phyloP scores from a whole-genome alignment of 1,140 invertebrate species.

The Magallana gigas region DNA sequence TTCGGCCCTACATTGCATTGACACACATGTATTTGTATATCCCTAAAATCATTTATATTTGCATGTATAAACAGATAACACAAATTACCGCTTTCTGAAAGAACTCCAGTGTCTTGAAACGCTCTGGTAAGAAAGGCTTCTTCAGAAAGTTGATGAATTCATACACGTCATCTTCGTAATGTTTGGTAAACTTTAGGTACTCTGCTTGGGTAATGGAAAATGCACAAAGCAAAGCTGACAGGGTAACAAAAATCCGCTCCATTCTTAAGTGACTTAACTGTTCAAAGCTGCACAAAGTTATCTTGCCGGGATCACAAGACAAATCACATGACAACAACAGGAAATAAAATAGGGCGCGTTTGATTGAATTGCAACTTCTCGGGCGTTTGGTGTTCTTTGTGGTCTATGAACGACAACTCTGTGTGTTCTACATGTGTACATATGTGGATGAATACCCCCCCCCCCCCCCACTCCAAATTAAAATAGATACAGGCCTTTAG shows the following conservation, averaged over 20 bases:
- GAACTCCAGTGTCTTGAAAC: conserved; percentile 35
- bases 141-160: conserved; percentile 28
- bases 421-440: too few species aligned
- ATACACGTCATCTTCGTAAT: conserved; percentile 39
- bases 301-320: background rate
- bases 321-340: background rate
- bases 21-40: too few species aligned
- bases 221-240: conserved; percentile 9
- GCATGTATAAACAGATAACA: background rate
- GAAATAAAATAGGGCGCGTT: background rate
- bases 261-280: background rate
- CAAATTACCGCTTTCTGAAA: conserved; percentile 35
- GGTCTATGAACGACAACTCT: too few species aligned
- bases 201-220: background rate
- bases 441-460: too few species aligned
- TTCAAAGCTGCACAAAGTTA: too few species aligned
- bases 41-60: too few species aligned
- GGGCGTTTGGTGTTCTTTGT: too few species aligned
- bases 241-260: background rate
- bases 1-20: too few species aligned
- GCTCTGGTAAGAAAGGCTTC: conserved; percentile 41
- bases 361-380: background rate
- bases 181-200: background rate
- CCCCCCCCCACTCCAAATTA: too few species aligned
- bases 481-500: too few species aligned